These are phyloP conservation scores for Phataginus tetradactyla DNA, from an alignment of 2,797 vertebrate species.

Conservation along the genomic window DNA sequence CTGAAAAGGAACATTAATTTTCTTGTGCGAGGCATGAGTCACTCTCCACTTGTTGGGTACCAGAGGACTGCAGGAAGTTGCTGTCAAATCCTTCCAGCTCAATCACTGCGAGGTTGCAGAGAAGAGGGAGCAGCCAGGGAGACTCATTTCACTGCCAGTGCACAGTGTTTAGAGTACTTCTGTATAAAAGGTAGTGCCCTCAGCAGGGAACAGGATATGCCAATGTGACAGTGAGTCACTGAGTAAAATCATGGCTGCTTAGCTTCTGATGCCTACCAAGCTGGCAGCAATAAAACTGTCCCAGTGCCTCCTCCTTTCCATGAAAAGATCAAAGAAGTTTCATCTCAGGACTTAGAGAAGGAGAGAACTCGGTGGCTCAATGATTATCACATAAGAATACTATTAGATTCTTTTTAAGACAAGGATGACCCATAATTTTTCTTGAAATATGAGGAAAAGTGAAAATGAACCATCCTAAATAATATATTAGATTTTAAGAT, in stretches of 20 bases:
- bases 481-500: neutral
- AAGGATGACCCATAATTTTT: neutral
- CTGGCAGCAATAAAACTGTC: neutral
- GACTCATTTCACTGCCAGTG: neutral
- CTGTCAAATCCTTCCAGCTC: neutral
- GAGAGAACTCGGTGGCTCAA: neutral
- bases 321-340: neutral
- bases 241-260: neutral
- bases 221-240: neutral
- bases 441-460: neutral
- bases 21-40: neutral
- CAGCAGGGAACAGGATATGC: neutral
- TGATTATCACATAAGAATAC: neutral
- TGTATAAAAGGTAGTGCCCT: constrained; percentile 11
- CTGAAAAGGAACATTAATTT: neutral
- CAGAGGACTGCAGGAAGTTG: neutral
- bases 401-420: neutral
- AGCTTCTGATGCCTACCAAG: neutral
- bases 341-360: neutral
- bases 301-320: neutral
- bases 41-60: neutral
- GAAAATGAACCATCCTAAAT: neutral
- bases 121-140: neutral
- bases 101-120: neutral
- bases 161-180: neutral